Evolutionary conservation across 2,113 vertebrate genomes (phyloP).

Genomic region (Bubalus kerabau): DNA sequence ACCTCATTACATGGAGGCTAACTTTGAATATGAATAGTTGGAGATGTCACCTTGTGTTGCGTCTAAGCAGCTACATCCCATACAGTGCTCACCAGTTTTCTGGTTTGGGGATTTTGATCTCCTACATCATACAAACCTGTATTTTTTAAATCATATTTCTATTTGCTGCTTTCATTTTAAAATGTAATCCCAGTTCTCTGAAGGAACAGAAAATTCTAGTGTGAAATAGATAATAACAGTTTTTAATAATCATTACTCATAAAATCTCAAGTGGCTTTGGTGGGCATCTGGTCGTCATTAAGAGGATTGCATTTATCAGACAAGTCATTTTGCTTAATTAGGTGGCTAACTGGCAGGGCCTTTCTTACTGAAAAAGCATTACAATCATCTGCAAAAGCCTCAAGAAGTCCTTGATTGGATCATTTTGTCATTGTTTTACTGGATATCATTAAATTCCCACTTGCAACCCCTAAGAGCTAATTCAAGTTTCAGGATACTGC

Average conservation of each 20-base stretch:
- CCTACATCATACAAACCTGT: not conserved
- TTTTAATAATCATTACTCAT: constrained; percentile 74
- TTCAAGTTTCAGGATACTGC: not conserved
- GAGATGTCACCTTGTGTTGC: not conserved
- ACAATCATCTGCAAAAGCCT: constrained; percentile 56
- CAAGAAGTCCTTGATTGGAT: constrained; percentile 38
- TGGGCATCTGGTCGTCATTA: constrained; percentile 85
- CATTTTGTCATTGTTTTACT: constrained; percentile 23
- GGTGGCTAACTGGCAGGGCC: constrained; percentile 65
- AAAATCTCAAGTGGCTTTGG: constrained; percentile 73
- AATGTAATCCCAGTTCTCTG: not conserved
- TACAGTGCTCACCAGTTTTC: not conserved
- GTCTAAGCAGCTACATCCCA: not conserved
- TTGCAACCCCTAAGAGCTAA: not conserved
- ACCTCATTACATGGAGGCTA: not conserved
- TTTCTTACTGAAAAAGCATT: constrained; percentile 55
- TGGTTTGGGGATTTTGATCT: not conserved
- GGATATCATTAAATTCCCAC: not conserved
- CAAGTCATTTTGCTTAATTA: constrained; percentile 81
- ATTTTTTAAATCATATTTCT: not conserved
- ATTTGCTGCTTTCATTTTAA: constrained; percentile 29
- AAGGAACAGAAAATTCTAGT: not conserved
- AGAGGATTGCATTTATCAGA: constrained; percentile 85
- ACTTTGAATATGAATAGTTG: not conserved
- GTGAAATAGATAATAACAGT: constrained; percentile 58